Base-by-base conservation (phyloP, 1,140 invertebrate genomes). In the Calephelis nemesis region DNA sequence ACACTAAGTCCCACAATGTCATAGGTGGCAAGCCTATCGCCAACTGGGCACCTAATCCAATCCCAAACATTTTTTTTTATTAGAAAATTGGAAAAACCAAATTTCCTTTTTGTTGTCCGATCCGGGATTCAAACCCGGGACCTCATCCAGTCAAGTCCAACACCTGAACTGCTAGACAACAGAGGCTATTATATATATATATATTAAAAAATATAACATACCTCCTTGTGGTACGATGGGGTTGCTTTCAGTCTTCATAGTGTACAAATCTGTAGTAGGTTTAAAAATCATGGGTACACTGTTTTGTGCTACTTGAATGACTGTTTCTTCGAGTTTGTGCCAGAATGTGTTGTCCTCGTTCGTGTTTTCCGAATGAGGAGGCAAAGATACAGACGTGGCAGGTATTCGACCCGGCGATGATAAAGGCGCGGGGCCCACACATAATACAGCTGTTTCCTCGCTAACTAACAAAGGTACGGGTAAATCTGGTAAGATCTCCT, bases 311-410 rank as follows among this genome's bases (percentile, higher is more conserved):
- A 96, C 95, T 49, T 94, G 93, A 1, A 97, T 93, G 6, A 97
- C 79, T 82, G 95, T 94, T 87, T 98, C 95, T 88, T 98, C 97
- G 45, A 98, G 93, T 80, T 94, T 95, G 66, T 91, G 89, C 96
- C 96, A 96, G 77, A 90, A 92, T 68, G 89, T 86, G 45, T 90
- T 82, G 5, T 79, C 73, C 42, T 70, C 54, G 13, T 13, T 52
- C 10, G 48, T 7, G 39, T 42, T 10, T 30, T 72, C 62, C 9
- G 63, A 58, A 58, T 87, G 74, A 13, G 78, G 74, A 10, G 91
- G 77, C 11, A 75, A 66, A 13, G 76, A 66, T 0, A 75, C 50
- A 10, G 92, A 92, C 39, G 87, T 77, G 47, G 93, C 92, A 48
- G 91, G 79, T 39, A 85, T 72, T 66, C 92, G 87, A 42, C 92